Conservation (phyloP, 2,113 vertebrate species). For the Pavo muticus region DNA sequence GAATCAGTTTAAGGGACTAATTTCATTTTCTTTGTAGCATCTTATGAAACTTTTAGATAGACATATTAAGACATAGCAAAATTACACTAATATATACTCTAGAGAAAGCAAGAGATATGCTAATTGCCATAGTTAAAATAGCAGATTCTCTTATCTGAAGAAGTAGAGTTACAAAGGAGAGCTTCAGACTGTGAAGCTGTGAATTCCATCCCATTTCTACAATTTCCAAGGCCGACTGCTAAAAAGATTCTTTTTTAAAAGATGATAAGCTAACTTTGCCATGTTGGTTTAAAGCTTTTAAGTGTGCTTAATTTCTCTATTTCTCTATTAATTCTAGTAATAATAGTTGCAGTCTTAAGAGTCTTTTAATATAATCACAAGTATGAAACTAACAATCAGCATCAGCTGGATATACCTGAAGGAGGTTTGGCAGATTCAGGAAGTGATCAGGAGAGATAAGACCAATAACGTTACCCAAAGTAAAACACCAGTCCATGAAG, state of each 20-base stretch:
- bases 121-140: background rate
- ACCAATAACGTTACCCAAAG: background rate
- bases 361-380: background rate
- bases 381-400: background rate
- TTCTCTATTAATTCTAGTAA: background rate
- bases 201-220: background rate
- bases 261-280: background rate
- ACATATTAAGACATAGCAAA: background rate
- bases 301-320: background rate
- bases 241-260: background rate
- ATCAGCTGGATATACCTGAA: background rate
- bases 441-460: background rate
- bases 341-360: background rate
- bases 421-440: background rate
- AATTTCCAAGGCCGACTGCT: background rate
- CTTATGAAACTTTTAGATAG: background rate
- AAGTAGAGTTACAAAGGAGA: background rate
- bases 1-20: background rate
- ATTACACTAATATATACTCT: background rate
- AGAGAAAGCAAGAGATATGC: background rate
- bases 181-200: background rate
- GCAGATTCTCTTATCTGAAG: background rate
- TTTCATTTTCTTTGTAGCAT: background rate
- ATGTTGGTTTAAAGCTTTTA: background rate
- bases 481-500: background rate